Conservation (phyloP, 2,797 vertebrate species). For the Malacoctenus gilli region DNA sequence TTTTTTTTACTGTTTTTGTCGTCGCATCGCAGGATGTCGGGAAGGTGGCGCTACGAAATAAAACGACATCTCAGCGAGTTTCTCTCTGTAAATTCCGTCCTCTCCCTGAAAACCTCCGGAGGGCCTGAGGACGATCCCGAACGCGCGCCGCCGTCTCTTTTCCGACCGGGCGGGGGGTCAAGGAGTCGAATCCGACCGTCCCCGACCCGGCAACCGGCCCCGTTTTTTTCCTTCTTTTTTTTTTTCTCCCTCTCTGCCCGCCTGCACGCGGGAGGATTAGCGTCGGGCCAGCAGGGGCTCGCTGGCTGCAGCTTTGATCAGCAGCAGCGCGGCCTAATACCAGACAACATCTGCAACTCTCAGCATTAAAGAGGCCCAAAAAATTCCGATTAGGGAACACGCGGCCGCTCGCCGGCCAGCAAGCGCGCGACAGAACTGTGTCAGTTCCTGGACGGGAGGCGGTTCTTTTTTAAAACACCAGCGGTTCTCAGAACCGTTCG, state of each 20-base stretch:
- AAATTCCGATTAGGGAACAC: slow-evolving; percentile 63
- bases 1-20: no score
- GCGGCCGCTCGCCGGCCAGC: slow-evolving; percentile 44
- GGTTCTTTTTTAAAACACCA: slow-evolving; percentile 38
- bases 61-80: no score
- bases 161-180: no score
- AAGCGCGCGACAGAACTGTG: slow-evolving; percentile 65
- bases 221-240: no score
- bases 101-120: slow-evolving; percentile 28
- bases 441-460: slow-evolving; percentile 61
- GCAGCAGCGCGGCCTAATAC: slow-evolving; percentile 70
- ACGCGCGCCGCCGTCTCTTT: no score
- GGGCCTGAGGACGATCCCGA: no score
- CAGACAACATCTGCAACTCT: slow-evolving; percentile 77
- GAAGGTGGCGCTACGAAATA: no score
- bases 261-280: slow-evolving; percentile 69
- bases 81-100: no score
- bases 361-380: slow-evolving; percentile 73
- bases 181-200: slow-evolving; percentile 37
- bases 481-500: slow-evolving; percentile 51
- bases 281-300: slow-evolving; percentile 70
- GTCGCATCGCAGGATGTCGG: no score
- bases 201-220: slow-evolving; percentile 37
- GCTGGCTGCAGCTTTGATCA: slow-evolving; percentile 78
- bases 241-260: slow-evolving; percentile 42